A percentile compares a stretch with the other conserved stretches of the same genome.
phyloP scores from a whole-genome alignment of 1,140 invertebrate genomes.

The Drosophila repletoides region DNA sequence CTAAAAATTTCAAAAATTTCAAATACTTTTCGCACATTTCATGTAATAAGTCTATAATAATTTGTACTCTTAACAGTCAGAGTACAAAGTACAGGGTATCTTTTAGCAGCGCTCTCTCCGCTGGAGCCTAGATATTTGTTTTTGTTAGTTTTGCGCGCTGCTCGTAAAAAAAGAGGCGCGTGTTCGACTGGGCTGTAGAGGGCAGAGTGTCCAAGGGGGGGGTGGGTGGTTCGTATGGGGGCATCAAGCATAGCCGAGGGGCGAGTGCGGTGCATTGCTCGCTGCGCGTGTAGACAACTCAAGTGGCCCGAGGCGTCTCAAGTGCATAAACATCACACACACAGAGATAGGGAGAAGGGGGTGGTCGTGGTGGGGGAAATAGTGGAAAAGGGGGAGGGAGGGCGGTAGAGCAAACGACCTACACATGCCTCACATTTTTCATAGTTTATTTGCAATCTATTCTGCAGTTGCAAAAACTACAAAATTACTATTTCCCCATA shows the following conservation, averaged over 20 bases:
- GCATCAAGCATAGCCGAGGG: not conserved
- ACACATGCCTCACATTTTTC: slow-evolving; percentile 25
- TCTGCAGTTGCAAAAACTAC: slow-evolving; percentile 24
- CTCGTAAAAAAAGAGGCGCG: slow-evolving; percentile 62
- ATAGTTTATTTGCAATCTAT: slow-evolving; percentile 45
- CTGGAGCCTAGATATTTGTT: slow-evolving; percentile 25
- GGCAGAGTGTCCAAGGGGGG: not conserved
- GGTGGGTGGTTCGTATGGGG: not conserved
- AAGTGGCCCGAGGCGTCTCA: slow-evolving; percentile 60
- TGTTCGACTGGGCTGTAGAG: slow-evolving; percentile 7
- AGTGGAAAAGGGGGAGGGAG: not conserved
- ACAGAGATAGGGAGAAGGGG: not conserved
- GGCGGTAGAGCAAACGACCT: slow-evolving; percentile 3
- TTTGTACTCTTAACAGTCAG: too few relatives aligned
- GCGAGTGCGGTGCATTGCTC: slow-evolving; percentile 30
- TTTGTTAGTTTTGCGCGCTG: slow-evolving; percentile 55
- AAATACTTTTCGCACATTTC: too few relatives aligned
- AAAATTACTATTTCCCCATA: not conserved
- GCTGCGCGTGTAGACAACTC: slow-evolving; percentile 65
- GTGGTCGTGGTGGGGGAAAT: not conserved
- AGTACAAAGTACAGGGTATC: too few relatives aligned
- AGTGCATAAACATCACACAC: slow-evolving; percentile 52
- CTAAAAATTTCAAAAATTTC: too few relatives aligned
- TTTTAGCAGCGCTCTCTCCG: too few relatives aligned
- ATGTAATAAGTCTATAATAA: too few relatives aligned